These are phyloP conservation scores for Anolis carolinensis DNA, from an alignment of 2,113 vertebrate species.

Conservation along the genomic window DNA sequence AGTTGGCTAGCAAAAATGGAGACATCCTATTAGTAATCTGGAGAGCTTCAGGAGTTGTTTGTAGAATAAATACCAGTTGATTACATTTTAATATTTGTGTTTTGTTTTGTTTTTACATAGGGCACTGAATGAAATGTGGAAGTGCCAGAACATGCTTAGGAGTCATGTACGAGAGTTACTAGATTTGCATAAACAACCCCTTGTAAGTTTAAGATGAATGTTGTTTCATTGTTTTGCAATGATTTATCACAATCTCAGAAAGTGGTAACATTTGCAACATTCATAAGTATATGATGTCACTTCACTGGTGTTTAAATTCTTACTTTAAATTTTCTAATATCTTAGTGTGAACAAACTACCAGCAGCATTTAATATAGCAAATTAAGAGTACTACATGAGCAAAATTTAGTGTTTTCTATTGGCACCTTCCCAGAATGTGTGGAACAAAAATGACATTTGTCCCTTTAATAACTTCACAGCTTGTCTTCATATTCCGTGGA, in stretches of 20 bases:
- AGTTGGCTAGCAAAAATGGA: not conserved
- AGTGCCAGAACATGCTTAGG: conserved; percentile 98
- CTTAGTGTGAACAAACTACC: not conserved
- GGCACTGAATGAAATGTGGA: conserved; percentile 99
- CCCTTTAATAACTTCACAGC: not conserved
- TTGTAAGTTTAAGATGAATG: conserved; percentile 77
- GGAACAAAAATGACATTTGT: too few relatives aligned
- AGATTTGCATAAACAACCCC: conserved; percentile 95
- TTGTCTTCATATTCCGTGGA: not conserved
- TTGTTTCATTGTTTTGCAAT: not conserved
- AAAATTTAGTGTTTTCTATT: too few relatives aligned
- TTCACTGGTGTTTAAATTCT: not conserved
- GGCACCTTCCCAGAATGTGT: too few relatives aligned
- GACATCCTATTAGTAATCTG: too few relatives aligned
- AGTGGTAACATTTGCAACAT: not conserved
- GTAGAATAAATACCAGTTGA: not conserved
- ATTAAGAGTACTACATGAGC: not conserved
- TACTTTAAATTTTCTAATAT: not conserved
- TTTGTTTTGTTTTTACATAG: conserved; percentile 64
- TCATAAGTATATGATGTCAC: not conserved
- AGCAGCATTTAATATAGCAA: not conserved
- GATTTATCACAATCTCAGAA: not conserved
- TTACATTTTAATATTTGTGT: conserved; percentile 14
- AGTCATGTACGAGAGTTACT: conserved; percentile 94
- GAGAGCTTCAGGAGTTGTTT: not conserved